These are phyloP conservation scores for Drosophila prostipennis DNA, from an alignment of 2,888 invertebrate genomes.

Conservation along the genomic window DNA sequence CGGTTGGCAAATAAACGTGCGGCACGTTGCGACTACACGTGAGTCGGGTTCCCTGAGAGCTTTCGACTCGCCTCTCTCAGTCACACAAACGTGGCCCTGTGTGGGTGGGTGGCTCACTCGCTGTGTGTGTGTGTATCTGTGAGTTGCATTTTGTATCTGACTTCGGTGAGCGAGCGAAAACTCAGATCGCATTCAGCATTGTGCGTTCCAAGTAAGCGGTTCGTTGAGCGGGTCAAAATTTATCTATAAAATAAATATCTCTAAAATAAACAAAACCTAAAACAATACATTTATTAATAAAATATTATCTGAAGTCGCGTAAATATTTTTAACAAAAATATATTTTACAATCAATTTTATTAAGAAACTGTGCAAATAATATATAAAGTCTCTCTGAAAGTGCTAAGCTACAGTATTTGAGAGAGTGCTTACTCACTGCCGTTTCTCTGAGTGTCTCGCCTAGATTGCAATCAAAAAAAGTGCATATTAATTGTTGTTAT, in stretches of 20 bases:
- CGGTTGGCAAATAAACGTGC: slow-evolving; percentile 65
- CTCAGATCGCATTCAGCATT: slow-evolving; percentile 61
- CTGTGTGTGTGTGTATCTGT: slow-evolving; percentile 28
- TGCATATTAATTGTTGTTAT: slow-evolving; percentile 47
- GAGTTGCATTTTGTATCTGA: slow-evolving; percentile 31
- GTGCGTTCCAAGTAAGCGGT: slow-evolving; percentile 65
- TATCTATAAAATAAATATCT: background rate
- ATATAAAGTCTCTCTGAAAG: background rate
- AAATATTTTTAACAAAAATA: background rate
- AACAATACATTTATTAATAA: background rate
- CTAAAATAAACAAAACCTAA: background rate
- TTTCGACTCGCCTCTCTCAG: slow-evolving; percentile 4
- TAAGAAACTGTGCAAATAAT: background rate
- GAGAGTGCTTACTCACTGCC: slow-evolving; percentile 31
- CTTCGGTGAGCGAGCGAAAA: slow-evolving; percentile 21
- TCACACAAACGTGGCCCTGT: slow-evolving; percentile 9
- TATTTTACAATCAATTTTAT: background rate
- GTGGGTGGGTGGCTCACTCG: slow-evolving; percentile 11
- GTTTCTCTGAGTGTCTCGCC: slow-evolving; percentile 9
- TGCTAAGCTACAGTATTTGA: slow-evolving; percentile 8
- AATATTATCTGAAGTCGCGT: background rate
- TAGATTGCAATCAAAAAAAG: slow-evolving; percentile 44
- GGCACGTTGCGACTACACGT: slow-evolving; percentile 81
- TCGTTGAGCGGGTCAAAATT: slow-evolving; percentile 40
- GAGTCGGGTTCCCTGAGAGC: slow-evolving; percentile 44